Conservation (phyloP, 1,140 invertebrate species). For the Cephus cinctus region DNA sequence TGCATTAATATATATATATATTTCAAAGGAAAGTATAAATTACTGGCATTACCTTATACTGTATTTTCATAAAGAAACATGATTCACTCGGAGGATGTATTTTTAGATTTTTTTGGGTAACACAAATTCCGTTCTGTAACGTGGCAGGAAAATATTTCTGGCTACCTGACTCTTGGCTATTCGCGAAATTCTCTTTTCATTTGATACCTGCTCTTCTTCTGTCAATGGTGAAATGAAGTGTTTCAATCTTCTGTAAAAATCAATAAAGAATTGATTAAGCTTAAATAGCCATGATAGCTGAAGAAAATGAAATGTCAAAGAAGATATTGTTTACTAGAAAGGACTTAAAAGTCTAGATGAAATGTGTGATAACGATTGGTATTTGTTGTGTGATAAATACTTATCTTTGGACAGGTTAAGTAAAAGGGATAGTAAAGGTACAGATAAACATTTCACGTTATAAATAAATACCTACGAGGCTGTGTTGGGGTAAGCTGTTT, state of each 20-base stretch:
- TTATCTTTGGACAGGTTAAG: too few species aligned
- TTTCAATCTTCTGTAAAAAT: constrained; percentile 20
- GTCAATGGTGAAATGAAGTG: constrained; percentile 18
- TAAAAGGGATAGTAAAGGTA: too few species aligned
- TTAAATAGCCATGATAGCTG: too few species aligned
- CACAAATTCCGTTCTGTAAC: constrained; percentile 20
- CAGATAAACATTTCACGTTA: not conserved
- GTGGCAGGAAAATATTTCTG: constrained; percentile 1
- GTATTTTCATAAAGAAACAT: not conserved
- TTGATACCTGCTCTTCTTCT: constrained; percentile 7
- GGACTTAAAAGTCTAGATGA: not conserved
- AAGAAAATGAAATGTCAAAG: not conserved
- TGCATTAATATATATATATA: not conserved
- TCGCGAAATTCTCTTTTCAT: not conserved
- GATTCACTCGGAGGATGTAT: constrained; percentile 2
- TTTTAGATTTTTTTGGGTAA: constrained; percentile 21
- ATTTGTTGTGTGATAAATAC: too few species aligned
- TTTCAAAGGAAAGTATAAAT: not conserved
- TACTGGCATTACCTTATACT: too few species aligned
- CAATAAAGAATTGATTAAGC: not conserved
- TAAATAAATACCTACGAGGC: constrained; percentile 31
- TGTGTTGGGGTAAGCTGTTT: constrained; percentile 16
- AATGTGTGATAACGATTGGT: not conserved
- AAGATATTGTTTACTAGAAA: not conserved
- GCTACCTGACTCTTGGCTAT: constrained; percentile 2